These are phyloP conservation scores for Nymphalis io DNA, from an alignment of 1,140 invertebrate genomes.

Conservation along the genomic window DNA sequence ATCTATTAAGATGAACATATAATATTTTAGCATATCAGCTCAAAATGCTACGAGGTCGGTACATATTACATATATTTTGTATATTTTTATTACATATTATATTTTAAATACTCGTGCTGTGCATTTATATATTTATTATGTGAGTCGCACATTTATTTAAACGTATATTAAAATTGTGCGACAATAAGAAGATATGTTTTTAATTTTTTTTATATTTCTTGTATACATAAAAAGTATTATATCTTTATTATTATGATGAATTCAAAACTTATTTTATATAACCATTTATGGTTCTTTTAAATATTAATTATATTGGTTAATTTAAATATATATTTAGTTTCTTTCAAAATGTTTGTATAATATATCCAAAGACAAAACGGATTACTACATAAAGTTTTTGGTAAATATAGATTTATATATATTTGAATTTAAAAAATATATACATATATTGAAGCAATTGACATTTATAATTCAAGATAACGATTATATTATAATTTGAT, in stretches of 20 bases:
- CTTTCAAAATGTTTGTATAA: conserved; percentile 1
- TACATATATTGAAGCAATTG: conserved; percentile 19
- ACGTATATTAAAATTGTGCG: conserved; percentile 24
- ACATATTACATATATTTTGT: neutral
- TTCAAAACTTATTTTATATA: neutral
- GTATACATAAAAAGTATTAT: conserved; percentile 16
- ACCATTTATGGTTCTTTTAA: neutral
- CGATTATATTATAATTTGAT: conserved; percentile 13
- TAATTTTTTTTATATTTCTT: neutral
- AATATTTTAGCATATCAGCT: neutral
- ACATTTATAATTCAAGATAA: conserved; percentile 20
- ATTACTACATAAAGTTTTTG: conserved; percentile 10
- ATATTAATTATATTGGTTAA: neutral
- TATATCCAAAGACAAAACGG: neutral
- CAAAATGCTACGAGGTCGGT: neutral
- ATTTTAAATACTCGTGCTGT: neutral
- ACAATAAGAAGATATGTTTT: conserved; percentile 22
- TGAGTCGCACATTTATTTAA: conserved; percentile 1
- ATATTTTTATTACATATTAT: no score
- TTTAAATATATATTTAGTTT: neutral
- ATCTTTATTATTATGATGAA: neutral
- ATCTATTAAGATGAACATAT: neutral
- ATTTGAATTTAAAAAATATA: neutral
- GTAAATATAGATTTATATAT: conserved; percentile 12
- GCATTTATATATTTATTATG: neutral